Evolutionary conservation across 2,113 vertebrate genomes (phyloP), one percentile per base, ranked within the genome.

Genomic region (Notiomystis cincta): DNA sequence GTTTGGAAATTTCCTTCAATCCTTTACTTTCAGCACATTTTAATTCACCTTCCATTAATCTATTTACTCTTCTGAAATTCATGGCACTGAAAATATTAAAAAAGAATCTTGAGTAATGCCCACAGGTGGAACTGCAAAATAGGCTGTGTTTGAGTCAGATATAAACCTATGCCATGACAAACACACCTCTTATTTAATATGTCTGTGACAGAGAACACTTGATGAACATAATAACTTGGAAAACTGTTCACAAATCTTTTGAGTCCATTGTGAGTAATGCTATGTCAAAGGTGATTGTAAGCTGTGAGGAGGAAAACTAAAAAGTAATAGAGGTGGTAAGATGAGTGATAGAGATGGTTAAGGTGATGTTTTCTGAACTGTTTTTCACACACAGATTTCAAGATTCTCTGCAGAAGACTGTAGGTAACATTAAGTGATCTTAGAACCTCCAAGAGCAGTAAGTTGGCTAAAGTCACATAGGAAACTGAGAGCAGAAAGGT

Each of bases 171-270:
- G 51, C 21, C 3, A 33, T 54, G 25, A 72, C 58, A 82, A 65
- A 94, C 82, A 0, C 15, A 10, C 10, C 7, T 69, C 13, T 19
- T 7, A 6, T 21, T 77, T 10, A 30, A 47, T n/a, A 2, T 18
- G 16, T 58, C 71, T 77, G 15, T 67, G 28, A 38, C 50, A 91
- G 48, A 79, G 35, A 50, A 70, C 30, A 82, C 24, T 57, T 85
- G 90, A 91, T 82, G 54, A 93, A 70, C 50, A 38, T 77, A 85
- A 91, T 47, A 70, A 88, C 58, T 93, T 82, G n/a, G 57, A 91
- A 96, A 96, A 95, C n/a, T 75, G 24, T 69, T 81, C 66, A 35
- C 38, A 88, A 45, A 73, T 81, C 47, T 83, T 95, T 70, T 47
- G 22, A 70, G 51, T 44, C 67, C 44, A 67, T 72, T 62, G 31